These are phyloP conservation scores for Drosophila stalkeri DNA, from an alignment of 2,888 invertebrate genomes.

Conservation along the genomic window DNA sequence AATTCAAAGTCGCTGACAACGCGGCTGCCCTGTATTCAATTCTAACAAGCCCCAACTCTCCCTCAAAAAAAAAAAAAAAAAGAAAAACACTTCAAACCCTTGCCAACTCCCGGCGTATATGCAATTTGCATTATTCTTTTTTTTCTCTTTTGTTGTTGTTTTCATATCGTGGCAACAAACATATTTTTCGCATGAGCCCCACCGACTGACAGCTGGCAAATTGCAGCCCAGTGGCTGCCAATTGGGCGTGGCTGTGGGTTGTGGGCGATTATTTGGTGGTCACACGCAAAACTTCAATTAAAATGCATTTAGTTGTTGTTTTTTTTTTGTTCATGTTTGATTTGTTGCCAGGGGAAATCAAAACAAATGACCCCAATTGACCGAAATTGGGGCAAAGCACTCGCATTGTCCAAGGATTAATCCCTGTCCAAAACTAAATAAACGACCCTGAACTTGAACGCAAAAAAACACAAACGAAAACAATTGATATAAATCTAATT, in stretches of 20 bases:
- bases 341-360: slow-evolving; percentile 29
- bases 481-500: not conserved
- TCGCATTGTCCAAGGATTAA: slow-evolving; percentile 4
- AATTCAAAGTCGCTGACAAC: slow-evolving; percentile 61
- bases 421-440: not conserved
- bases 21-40: slow-evolving; percentile 34
- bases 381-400: slow-evolving; percentile 12
- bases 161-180: slow-evolving; percentile 31
- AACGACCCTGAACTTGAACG: slow-evolving; percentile 25
- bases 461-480: not conserved
- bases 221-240: slow-evolving; percentile 38
- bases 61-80: too few species aligned
- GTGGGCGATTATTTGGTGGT: slow-evolving; percentile 49
- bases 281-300: slow-evolving; percentile 72
- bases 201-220: slow-evolving; percentile 69
- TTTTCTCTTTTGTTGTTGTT: slow-evolving; percentile 12
- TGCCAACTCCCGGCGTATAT: slow-evolving; percentile 24
- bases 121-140: slow-evolving; percentile 61
- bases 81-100: not conserved
- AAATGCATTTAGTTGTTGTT: slow-evolving; percentile 55
- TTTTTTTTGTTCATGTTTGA: not conserved
- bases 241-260: slow-evolving; percentile 1
- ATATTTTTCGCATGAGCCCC: slow-evolving; percentile 23
- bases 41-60: not conserved
- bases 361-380: slow-evolving; percentile 33